phyloP scores from a whole-genome alignment of 2,888 invertebrate species.

The Mythimna lalbum region DNA sequence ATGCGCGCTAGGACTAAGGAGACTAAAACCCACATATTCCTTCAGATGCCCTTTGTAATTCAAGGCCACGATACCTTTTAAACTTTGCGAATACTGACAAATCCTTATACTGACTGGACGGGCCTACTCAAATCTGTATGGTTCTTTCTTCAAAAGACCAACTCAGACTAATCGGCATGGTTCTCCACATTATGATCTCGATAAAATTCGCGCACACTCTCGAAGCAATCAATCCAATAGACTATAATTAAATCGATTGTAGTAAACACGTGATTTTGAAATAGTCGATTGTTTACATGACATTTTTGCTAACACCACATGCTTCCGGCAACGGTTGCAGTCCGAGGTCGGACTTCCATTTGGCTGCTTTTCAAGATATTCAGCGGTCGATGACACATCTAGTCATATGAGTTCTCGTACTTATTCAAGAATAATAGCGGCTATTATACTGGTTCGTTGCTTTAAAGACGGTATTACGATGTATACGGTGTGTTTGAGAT shows the following conservation, averaged over 20 bases:
- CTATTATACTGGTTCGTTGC: slow-evolving; percentile 34
- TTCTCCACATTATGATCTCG: too few relatives aligned
- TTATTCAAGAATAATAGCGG: slow-evolving; percentile 46
- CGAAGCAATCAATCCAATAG: slow-evolving; percentile 18
- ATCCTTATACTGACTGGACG: too few relatives aligned
- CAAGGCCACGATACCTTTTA: too few relatives aligned
- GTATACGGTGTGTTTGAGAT: slow-evolving; percentile 21
- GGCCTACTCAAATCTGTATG: too few relatives aligned
- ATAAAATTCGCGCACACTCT: neutral
- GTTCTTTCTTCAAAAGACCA: too few relatives aligned
- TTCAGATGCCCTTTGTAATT: too few relatives aligned
- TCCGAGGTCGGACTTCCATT: slow-evolving; percentile 66
- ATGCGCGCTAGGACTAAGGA: too few relatives aligned
- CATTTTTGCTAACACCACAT: slow-evolving; percentile 69
- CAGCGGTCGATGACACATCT: slow-evolving; percentile 71
- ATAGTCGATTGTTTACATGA: slow-evolving; percentile 67
- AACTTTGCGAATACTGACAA: too few relatives aligned
- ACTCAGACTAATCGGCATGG: too few relatives aligned
- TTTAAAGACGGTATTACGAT: slow-evolving; percentile 11
- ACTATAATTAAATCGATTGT: slow-evolving; percentile 32
- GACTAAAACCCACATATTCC: too few relatives aligned
- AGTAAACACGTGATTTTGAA: slow-evolving; percentile 32
- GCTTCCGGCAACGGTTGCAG: slow-evolving; percentile 68
- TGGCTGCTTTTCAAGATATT: slow-evolving; percentile 72
- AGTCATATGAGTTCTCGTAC: slow-evolving; percentile 45